Percentiles rank a stretch among this genome's conserved stretches.
These are phyloP conservation scores for Rhinichthys osculus DNA, from an alignment of 2,797 vertebrate species.

Conservation along the genomic window DNA sequence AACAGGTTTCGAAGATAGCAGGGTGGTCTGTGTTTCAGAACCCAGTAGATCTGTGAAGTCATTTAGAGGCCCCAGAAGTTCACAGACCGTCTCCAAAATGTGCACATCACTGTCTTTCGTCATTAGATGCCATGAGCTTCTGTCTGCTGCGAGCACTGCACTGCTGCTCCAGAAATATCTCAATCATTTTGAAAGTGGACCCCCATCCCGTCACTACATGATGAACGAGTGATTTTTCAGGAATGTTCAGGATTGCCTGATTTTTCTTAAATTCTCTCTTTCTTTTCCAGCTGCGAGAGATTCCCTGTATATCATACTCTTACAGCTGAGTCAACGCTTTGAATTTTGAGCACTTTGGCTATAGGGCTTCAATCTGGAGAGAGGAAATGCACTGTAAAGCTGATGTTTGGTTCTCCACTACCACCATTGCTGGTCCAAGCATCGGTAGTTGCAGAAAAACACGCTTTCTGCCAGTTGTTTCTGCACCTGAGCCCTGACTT, in stretches of 20 bases:
- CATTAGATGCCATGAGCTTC: conserved; percentile 6
- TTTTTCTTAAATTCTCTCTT: conserved; percentile 25
- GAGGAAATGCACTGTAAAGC: conserved; percentile 9
- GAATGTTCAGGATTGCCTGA: conserved; percentile 13
- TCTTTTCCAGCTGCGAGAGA: conserved; percentile 28
- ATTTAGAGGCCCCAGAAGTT: neutral
- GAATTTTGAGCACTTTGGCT: conserved; percentile 2
- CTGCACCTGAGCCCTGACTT: conserved; percentile 8
- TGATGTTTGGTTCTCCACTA: neutral
- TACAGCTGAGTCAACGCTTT: neutral
- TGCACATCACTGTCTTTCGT: conserved; percentile 1
- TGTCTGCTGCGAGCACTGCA: neutral
- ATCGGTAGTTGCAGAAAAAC: conserved; percentile 14
- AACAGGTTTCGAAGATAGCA: neutral
- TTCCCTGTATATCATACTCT: neutral
- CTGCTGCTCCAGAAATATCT: conserved; percentile 13
- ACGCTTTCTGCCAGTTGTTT: conserved; percentile 22
- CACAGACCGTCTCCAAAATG: conserved; percentile 3
- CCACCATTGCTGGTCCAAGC: too few relatives aligned
- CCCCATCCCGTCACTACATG: conserved; percentile 28
- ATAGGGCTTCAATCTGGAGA: neutral
- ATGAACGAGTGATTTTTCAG: conserved; percentile 11
- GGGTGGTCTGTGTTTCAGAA: conserved; percentile 1
- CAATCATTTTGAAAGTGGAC: conserved; percentile 6
- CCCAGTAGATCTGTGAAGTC: conserved; percentile 9